Base-by-base conservation (phyloP, 1,140 invertebrate genomes). In the Hyles vespertilio region DNA sequence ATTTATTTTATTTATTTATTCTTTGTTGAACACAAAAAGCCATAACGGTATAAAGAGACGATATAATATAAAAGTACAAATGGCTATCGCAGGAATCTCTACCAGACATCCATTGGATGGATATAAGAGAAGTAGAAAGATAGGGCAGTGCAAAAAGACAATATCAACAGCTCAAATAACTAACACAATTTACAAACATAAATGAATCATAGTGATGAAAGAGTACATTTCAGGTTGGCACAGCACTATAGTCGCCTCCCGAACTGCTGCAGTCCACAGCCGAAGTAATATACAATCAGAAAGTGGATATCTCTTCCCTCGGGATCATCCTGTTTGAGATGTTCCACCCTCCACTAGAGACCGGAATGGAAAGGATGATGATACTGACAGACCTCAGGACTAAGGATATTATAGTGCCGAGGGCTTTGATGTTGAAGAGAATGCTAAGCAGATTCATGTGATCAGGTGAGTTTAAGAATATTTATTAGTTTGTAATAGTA, bases 251-350 rank as follows among this genome's bases (percentile, higher is more conserved):
- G 95, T 96, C 56, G 97, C 97, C n/a, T 1, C 97, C 97, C 0
- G 98, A 99, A 88, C 87, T 98, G 11, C 92, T 91, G 3, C 91
- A 90, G 12, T 92, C 91, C 63, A 88, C 90, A 0, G 87, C 90
- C 0, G 96, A 95, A 87, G 92, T 93, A 3, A 92, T 93, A 56
- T 96, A 96, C 75, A 96, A 96, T 91, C 93, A 98, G 91, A 99
- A 99, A 92, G 97, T 98, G 7, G 98, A 99, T 80, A 96, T 98
- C 70, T 98, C 97, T 72, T 91, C 91, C 0, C 86, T 96, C 33
- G 96, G 96, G 9, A 95, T 98, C n/a, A 97, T 98, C 58, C 91
- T 98, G 55, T 98, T 98, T 81, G 96, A 98, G 90, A 99, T 99
- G 98, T 96, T 95, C 70, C 95, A 96, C 78, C 93, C 92, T 49